A percentile compares a stretch with the other conserved stretches of the same genome.
Evolutionary conservation across 2,797 vertebrate genomes (phyloP).

Genomic region (Chelidonichthys spinosus): DNA sequence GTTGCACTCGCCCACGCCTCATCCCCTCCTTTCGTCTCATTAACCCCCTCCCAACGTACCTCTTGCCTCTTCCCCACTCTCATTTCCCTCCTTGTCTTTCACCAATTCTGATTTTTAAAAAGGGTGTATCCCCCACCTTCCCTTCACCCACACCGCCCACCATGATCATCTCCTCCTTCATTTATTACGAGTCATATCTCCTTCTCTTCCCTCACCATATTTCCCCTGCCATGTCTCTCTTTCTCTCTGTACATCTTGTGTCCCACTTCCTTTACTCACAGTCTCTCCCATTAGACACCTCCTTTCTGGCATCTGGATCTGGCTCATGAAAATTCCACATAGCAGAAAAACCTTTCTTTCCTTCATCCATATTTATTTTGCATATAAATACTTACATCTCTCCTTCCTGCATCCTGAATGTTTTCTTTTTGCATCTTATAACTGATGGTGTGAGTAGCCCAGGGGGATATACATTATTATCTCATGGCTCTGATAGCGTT

Average conservation of each 20-base stretch:
- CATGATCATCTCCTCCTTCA: slow-evolving; percentile 23
- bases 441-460: slow-evolving; percentile 22
- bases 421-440: slow-evolving; percentile 10
- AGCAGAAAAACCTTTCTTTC: slow-evolving; percentile 23
- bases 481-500: slow-evolving; percentile 30
- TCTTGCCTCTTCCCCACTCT: slow-evolving; percentile 20
- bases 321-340: slow-evolving; percentile 21
- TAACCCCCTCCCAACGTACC: not conserved
- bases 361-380: slow-evolving; percentile 17
- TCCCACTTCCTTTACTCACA: slow-evolving; percentile 31
- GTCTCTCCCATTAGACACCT: slow-evolving; percentile 19
- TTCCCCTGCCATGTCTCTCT: not conserved
- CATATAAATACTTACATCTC: slow-evolving; percentile 9
- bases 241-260: slow-evolving; percentile 1
- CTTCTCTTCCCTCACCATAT: slow-evolving; percentile 8
- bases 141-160: not conserved
- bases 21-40: slow-evolving; percentile 45
- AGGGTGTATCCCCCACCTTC: not conserved
- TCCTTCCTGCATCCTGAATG: not conserved
- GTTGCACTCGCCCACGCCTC: slow-evolving; percentile 63
- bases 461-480: slow-evolving; percentile 19
- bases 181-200: slow-evolving; percentile 37
- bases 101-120: slow-evolving; percentile 22
- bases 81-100: slow-evolving; percentile 25
- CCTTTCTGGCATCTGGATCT: slow-evolving; percentile 45